Evolutionary conservation across 2,888 invertebrate species (phyloP).

Genomic region (Zaprionus obscuricornis): DNA sequence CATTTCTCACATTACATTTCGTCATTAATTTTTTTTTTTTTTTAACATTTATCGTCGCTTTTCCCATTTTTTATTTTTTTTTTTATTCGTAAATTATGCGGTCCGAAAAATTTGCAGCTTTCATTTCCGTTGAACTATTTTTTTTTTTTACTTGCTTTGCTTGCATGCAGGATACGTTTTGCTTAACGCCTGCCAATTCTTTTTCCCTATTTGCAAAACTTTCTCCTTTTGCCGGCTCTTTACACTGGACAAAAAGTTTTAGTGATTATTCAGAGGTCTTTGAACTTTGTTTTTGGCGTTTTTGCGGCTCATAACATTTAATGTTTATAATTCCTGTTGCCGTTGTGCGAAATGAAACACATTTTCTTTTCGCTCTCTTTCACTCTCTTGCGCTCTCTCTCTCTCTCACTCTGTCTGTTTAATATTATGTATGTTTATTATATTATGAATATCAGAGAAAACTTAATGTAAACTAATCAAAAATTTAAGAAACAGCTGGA

Average conservation of each 20-base stretch:
- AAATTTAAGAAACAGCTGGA: constrained; percentile 28
- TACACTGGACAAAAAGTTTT: background rate
- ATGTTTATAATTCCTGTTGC: constrained; percentile 45
- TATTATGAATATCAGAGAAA: constrained; percentile 23
- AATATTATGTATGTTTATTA: constrained; percentile 37
- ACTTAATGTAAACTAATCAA: constrained; percentile 22
- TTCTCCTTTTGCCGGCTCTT: background rate
- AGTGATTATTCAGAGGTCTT: constrained; percentile 44
- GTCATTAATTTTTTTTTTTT: constrained; percentile 30
- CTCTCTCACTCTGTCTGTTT: too few relatives aligned
- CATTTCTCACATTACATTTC: too few relatives aligned
- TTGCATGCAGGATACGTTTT: constrained; percentile 28
- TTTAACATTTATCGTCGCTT: constrained; percentile 27
- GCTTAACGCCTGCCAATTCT: too few relatives aligned
- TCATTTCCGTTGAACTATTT: constrained; percentile 69
- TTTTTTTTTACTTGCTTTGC: background rate
- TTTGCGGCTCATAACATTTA: constrained; percentile 63
- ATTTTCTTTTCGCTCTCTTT: too few relatives aligned
- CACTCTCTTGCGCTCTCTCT: too few relatives aligned
- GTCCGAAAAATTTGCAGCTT: constrained; percentile 50
- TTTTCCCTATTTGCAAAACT: background rate
- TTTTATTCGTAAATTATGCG: constrained; percentile 28
- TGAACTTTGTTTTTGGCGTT: constrained; percentile 62
- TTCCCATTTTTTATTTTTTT: constrained; percentile 10
- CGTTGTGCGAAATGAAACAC: constrained; percentile 64